phyloP scores from a whole-genome alignment of 2,888 invertebrate genomes.

The Eupithecia pulchellata region DNA sequence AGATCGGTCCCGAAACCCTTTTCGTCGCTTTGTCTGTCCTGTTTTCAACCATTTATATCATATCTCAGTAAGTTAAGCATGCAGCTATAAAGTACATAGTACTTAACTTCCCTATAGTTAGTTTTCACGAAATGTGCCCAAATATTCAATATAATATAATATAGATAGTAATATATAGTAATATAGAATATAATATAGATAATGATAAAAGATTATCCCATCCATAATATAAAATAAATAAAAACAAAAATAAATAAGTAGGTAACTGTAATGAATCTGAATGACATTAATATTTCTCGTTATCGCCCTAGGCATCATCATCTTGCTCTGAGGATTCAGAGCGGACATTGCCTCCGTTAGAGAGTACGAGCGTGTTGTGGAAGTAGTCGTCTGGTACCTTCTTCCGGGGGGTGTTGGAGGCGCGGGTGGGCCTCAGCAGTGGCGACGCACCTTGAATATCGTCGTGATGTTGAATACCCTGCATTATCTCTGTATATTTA shows the following conservation, averaged over 20 bases:
- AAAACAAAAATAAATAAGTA: background rate
- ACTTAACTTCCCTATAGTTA: background rate
- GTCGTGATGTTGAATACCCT: conserved; percentile 63
- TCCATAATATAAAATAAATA: background rate
- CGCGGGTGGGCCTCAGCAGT: conserved; percentile 66
- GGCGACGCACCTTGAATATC: conserved; percentile 61
- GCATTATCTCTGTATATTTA: conserved; percentile 73
- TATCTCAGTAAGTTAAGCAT: too few species aligned
- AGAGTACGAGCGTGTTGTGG: background rate
- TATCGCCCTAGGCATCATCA: background rate
- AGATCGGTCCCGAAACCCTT: too few species aligned
- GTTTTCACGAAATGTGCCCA: too few species aligned
- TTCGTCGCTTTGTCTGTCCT: too few species aligned
- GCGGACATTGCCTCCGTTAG: background rate
- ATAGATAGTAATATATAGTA: too few species aligned
- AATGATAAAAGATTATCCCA: background rate
- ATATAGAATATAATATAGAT: too few species aligned
- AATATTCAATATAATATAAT: too few species aligned
- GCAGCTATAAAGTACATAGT: too few species aligned
- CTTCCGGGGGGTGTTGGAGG: conserved; percentile 68
- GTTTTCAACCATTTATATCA: too few species aligned
- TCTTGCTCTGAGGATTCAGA: background rate
- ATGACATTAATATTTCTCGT: background rate
- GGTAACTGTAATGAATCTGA: background rate
- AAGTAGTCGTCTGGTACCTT: conserved; percentile 52